These are phyloP conservation scores for Diglossa cyanea DNA, from an alignment of 2,797 vertebrate genomes.

Conservation along the genomic window DNA sequence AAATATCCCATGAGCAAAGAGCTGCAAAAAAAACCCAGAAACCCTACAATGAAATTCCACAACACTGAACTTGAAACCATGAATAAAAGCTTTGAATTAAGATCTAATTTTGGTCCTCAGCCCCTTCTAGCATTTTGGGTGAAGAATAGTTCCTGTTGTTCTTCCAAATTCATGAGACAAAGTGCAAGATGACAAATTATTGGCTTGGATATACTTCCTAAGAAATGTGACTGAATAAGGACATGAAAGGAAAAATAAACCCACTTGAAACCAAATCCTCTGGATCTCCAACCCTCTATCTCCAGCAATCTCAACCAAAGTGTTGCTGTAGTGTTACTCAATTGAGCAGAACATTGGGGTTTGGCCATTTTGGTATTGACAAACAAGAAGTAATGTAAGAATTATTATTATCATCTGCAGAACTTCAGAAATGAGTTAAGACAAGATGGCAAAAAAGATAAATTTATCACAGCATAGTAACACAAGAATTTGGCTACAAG, in stretches of 20 bases:
- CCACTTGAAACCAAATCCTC: neutral
- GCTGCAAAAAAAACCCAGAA: neutral
- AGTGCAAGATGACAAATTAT: neutral
- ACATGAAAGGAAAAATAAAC: neutral
- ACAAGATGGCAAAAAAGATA: neutral
- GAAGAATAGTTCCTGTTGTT: slow-evolving; percentile 26
- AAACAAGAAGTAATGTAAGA: neutral
- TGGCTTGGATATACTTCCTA: neutral
- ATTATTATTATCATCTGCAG: neutral
- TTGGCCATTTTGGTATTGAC: neutral
- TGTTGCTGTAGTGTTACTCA: neutral
- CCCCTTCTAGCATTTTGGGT: neutral
- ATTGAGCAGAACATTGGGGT: neutral
- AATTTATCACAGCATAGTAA: neutral
- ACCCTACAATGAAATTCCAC: neutral
- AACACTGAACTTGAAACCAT: neutral
- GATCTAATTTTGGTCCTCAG: slow-evolving; percentile 30
- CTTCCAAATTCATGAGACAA: neutral
- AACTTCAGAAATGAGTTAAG: neutral
- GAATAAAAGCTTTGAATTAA: slow-evolving; percentile 17
- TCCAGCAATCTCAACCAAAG: neutral
- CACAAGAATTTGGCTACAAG: neutral
- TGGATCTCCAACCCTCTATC: neutral
- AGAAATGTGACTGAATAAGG: neutral
- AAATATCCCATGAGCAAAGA: neutral